Percentiles rank a stretch among this genome's conserved stretches.
Conservation (phyloP, 2,797 vertebrate genomes). For the Diplodus puntazzo region DNA sequence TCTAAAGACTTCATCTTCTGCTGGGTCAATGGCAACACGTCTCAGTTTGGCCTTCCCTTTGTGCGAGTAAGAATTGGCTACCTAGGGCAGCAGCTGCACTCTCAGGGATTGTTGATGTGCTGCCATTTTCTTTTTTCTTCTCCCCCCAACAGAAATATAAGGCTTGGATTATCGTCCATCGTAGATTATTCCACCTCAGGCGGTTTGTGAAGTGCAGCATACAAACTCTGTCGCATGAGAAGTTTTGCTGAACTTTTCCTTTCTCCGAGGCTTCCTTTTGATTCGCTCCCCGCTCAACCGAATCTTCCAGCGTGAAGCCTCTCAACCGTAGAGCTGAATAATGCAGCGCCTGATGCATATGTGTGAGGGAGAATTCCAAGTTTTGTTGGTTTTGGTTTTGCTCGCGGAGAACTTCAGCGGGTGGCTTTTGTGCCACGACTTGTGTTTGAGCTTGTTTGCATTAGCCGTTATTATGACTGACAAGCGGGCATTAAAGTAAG, state of each 20-base stretch:
- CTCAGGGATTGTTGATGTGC: slow-evolving; percentile 44
- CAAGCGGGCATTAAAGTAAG: slow-evolving; percentile 60
- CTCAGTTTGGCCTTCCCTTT: slow-evolving; percentile 64
- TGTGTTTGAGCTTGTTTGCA: slow-evolving; percentile 54
- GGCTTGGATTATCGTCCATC: slow-evolving; percentile 46
- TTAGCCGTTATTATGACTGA: slow-evolving; percentile 63
- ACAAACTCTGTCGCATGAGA: slow-evolving; percentile 8
- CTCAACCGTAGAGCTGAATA: slow-evolving; percentile 26
- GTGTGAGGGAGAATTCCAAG: slow-evolving; percentile 41
- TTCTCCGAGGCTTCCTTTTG: slow-evolving; percentile 19
- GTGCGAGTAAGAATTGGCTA: slow-evolving; percentile 61
- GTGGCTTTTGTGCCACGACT: slow-evolving; percentile 27
- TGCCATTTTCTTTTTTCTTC: slow-evolving; percentile 14
- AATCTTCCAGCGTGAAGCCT: slow-evolving; percentile 42
- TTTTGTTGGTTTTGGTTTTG: slow-evolving; percentile 39
- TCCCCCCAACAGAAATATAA: slow-evolving; percentile 23
- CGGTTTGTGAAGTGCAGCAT: background rate
- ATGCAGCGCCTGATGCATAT: slow-evolving; percentile 19
- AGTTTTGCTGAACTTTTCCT: slow-evolving; percentile 34
- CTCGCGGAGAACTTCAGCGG: slow-evolving; percentile 20
- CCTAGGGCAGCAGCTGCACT: slow-evolving; percentile 37
- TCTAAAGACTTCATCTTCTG: slow-evolving; percentile 72
- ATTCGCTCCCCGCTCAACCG: slow-evolving; percentile 32
- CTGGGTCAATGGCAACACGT: slow-evolving; percentile 66
- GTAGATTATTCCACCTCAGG: slow-evolving; percentile 54